Conservation (phyloP, 2,797 vertebrate species). For the Onychomys arenicola region DNA sequence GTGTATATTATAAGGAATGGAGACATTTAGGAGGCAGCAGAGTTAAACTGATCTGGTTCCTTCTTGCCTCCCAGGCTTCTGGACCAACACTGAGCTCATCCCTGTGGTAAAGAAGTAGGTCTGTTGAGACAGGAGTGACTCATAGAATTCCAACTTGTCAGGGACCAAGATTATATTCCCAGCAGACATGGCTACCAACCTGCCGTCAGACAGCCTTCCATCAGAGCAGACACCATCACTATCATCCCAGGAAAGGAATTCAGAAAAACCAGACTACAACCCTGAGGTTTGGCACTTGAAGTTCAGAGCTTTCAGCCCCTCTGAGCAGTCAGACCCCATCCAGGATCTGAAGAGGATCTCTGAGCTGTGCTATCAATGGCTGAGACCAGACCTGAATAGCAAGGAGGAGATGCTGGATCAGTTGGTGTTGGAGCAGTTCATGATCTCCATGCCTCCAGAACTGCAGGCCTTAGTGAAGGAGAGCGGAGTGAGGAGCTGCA, state of each 20-base stretch:
- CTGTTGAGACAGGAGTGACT: neutral
- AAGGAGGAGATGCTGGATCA: neutral
- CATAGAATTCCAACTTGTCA: neutral
- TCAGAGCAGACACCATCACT: neutral
- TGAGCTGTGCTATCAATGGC: neutral
- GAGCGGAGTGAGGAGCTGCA: neutral
- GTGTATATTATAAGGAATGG: neutral
- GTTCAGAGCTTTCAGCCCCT: neutral
- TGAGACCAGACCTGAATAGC: neutral
- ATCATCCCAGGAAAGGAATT: too few relatives aligned
- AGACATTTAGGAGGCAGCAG: neutral
- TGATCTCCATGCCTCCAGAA: neutral
- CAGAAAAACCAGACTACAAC: too few relatives aligned
- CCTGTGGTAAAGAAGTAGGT: neutral
- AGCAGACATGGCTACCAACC: neutral
- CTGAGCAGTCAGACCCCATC: too few relatives aligned
- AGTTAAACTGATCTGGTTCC: neutral
- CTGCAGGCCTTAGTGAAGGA: neutral
- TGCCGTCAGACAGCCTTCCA: neutral
- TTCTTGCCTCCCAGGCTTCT: neutral
- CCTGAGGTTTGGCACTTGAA: neutral
- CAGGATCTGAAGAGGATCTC: neutral
- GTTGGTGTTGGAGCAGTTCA: neutral
- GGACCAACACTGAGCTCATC: neutral
- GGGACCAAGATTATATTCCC: neutral